These are phyloP conservation scores for Heterotis niloticus DNA, from an alignment of 2,113 vertebrate genomes.

Conservation along the genomic window DNA sequence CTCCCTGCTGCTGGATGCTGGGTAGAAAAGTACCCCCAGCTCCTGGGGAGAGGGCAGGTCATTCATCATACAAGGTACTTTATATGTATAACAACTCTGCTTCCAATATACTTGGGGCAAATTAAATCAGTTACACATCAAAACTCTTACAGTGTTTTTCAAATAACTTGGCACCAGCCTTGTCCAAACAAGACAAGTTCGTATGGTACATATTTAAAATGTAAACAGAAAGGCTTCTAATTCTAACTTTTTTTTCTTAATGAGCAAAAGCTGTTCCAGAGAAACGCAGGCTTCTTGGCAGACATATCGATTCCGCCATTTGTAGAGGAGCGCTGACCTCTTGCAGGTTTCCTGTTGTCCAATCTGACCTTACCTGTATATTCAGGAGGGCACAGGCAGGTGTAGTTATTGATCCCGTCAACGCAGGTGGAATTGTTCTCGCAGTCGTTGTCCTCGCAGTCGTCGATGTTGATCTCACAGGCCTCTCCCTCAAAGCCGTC, in stretches of 20 bases:
- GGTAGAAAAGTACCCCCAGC: background rate
- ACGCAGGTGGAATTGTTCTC: constrained; percentile 97
- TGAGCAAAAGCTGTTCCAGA: background rate
- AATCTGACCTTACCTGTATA: constrained; percentile 82
- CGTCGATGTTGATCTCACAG: constrained; percentile 93
- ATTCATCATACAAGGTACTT: background rate
- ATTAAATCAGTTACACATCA: constrained; percentile 4
- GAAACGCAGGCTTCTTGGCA: background rate
- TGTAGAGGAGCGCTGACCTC: background rate
- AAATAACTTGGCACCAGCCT: background rate
- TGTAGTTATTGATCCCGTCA: constrained; percentile 97
- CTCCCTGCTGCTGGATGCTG: background rate
- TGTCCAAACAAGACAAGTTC: background rate
- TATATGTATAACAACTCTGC: background rate
- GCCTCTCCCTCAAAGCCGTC: constrained; percentile 93
- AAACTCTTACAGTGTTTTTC: background rate
- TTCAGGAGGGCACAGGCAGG: constrained; percentile 90
- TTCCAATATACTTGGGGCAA: background rate
- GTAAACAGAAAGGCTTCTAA: background rate
- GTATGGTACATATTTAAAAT: background rate
- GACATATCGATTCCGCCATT: background rate
- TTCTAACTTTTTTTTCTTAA: background rate
- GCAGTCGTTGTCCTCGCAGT: constrained; percentile 97
- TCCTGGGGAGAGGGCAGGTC: background rate
- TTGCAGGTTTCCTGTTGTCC: background rate